Base-by-base conservation (phyloP, 2,888 invertebrate species). In the Amphipoea oculea region DNA sequence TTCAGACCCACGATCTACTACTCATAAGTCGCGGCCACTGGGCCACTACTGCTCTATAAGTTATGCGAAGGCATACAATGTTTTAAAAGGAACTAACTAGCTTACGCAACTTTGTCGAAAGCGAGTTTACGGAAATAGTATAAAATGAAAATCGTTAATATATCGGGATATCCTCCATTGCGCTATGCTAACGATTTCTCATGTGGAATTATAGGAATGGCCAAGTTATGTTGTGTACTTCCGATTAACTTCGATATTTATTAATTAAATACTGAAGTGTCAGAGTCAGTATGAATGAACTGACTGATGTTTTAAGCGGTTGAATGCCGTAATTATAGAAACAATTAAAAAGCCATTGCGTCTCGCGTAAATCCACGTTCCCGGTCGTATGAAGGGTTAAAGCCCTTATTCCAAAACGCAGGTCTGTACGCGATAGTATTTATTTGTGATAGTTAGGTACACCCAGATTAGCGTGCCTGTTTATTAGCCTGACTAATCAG, bases 131-230 rank as follows among this genome's bases (percentile, higher is more conserved):
- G 83, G 80, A 83, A 73, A 81, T 73, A 71, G 17, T 42, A 65
- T 48, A 76, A 71, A 66, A 69, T 63, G 6, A 67, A 78, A 72
- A 75, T 51, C 57, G 68, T 7, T 63, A 67, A 63, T 86, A 23
- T 76, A 75, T 71, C 80, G 73, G 88, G 83, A 85, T 83, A 83
- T 88, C 88, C 83, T 83, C 51, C 36, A 79, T 87, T 85, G 67
- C 78, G 62, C 11, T 71, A 23, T 60, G 73, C 63, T 63, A 29
- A 71, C 62, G 77, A 79, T 84, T 87, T 65, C 70, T 60, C 36
- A 60, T 60, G 36, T 12, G 68, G 68, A 48, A 74, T 68, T 40
- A 63, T 7, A 67, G 70, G 86, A 68, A 86, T 74, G 68, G 2
- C 4, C 11, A 51, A 81, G 82, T 77, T 71, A 66, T 51, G 62